Evolutionary conservation across 2,888 invertebrate genomes (phyloP).

Genomic region (Drosophila prolongata): DNA sequence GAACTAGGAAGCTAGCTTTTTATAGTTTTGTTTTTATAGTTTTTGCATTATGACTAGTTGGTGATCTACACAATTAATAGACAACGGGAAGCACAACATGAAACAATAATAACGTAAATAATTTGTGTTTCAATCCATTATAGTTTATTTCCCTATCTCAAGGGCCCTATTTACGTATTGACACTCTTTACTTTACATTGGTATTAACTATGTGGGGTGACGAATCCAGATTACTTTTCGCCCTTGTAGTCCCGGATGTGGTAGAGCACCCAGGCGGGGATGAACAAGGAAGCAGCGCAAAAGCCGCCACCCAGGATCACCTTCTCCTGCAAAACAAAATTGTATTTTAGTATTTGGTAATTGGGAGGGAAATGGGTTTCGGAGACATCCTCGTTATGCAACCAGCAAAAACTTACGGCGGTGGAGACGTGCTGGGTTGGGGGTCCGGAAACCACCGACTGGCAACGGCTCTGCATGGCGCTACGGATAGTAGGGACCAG

Average conservation of each 20-base stretch:
- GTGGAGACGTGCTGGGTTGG: conserved; percentile 80
- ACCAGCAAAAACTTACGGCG: conserved; percentile 79
- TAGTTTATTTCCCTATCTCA: conserved; percentile 23
- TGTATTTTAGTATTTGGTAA: background rate
- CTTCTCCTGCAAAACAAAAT: conserved; percentile 78
- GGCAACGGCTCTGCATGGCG: conserved; percentile 79
- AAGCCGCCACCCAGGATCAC: conserved; percentile 81
- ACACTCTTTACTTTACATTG: conserved; percentile 50
- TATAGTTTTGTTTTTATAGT: too few species aligned
- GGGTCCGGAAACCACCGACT: conserved; percentile 83
- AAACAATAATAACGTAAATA: background rate
- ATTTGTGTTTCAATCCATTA: conserved; percentile 11
- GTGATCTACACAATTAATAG: background rate
- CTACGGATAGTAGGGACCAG: conserved; percentile 81
- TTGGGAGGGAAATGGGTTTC: too few species aligned
- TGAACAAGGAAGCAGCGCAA: conserved; percentile 72
- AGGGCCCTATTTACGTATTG: conserved; percentile 36
- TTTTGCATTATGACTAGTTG: background rate
- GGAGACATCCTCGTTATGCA: conserved; percentile 71
- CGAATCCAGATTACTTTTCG: conserved; percentile 64
- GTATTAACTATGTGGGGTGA: conserved; percentile 17
- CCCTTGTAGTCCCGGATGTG: conserved; percentile 82
- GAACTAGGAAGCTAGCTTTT: too few species aligned
- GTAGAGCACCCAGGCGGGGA: conserved; percentile 82
- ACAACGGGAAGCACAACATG: background rate